Evolutionary conservation across 1,140 invertebrate genomes (phyloP).

Genomic region (Platorchestia sp.): DNA sequence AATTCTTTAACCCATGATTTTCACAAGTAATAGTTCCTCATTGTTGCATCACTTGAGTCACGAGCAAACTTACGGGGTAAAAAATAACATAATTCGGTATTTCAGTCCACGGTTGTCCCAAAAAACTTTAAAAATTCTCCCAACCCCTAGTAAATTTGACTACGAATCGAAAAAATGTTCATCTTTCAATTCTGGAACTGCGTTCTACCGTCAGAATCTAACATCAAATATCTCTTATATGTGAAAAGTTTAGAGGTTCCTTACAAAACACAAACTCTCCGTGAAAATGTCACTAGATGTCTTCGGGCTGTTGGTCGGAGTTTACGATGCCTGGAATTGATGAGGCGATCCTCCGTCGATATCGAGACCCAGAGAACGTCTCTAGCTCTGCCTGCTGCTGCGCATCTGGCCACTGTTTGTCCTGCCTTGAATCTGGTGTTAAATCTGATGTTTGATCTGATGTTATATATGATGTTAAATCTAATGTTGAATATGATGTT

Average conservation of each 20-base stretch:
- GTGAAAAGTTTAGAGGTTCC: not conserved
- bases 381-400: not conserved
- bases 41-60: too few species aligned
- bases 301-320: too few species aligned
- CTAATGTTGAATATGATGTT: too few species aligned
- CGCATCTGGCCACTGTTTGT: not conserved
- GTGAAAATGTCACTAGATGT: not conserved
- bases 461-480: not conserved
- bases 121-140: too few species aligned
- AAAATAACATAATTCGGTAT: too few species aligned
- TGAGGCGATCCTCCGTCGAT: not conserved
- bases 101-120: too few species aligned
- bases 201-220: not conserved
- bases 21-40: too few species aligned
- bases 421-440: too few species aligned
- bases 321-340: not conserved
- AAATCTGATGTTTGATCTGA: not conserved
- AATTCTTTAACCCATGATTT: too few species aligned
- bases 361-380: not conserved
- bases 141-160: too few species aligned
- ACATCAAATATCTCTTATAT: not conserved
- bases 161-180: not conserved
- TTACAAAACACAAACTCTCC: not conserved
- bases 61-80: too few species aligned
- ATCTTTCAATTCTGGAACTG: not conserved